Base-by-base conservation (phyloP, 2,888 invertebrate species). In the Hirudinaria manillensis region DNA sequence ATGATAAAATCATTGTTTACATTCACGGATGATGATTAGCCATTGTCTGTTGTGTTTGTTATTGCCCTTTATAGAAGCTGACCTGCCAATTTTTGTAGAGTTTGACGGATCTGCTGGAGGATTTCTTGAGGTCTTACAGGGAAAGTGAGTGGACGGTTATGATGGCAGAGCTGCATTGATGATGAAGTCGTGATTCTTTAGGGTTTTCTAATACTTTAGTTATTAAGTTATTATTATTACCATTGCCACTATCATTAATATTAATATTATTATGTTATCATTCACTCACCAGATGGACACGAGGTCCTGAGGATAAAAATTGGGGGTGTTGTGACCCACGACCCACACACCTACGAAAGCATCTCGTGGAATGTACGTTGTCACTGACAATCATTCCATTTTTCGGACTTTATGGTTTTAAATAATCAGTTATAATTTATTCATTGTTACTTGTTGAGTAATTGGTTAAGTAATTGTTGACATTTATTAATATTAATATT, bases 301-400 rank as follows among this genome's bases (percentile, higher is more conserved):
- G 81, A 81, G 70, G 79, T 86, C 45, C 82, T 82, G 77, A 84
- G 83, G 76, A 79, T 85, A 21, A 85, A 83, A 78, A 80, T 85
- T 75, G 86, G 86, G 10, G 74, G 83, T n/a, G 83, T 84, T 0
- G 80, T 84, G 1, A 79, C 83, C 6, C 85, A 85, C 80, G 85
- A 86, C 76, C 81, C 82, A 32, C 83, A 84, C 78, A 84, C 85
- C 75, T 84, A 83, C 79, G 84, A 85, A 75, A 79, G 80, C 51
- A 83, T 86, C 19, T 80, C 80, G 53, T 86, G 86, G 86, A 83
- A 83, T 82, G 86, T 85, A 79, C 75, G 75, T 76, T 3, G 32
- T 0, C 19, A 38, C 56, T 77, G 82, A 83, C 1, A 10, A 4
- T 36, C 13, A 45, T 45, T 45, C 13, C 10, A 45, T 45, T 3